These are phyloP conservation scores for Tapirus terrestris DNA, from an alignment of 2,113 vertebrate species.

Conservation along the genomic window DNA sequence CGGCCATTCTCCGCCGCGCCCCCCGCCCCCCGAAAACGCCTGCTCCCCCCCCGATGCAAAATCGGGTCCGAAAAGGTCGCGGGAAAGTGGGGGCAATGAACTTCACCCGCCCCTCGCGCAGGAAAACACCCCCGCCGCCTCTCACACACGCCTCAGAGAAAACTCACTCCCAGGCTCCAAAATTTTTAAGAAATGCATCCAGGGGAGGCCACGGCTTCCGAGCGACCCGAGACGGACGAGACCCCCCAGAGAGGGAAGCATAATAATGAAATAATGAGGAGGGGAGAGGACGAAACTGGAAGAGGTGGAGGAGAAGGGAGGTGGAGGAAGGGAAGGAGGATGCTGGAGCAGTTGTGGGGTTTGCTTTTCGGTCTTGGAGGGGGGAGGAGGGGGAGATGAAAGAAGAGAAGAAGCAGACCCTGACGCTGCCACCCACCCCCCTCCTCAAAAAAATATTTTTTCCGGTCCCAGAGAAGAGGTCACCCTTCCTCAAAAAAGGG, in stretches of 20 bases:
- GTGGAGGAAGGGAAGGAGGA: conserved; percentile 46
- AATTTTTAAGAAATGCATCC: conserved; percentile 25
- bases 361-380: conserved; percentile 55
- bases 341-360: conserved; percentile 67
- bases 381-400: conserved; percentile 46
- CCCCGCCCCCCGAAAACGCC: conserved; percentile 61
- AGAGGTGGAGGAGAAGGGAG: background rate
- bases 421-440: conserved; percentile 32
- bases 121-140: conserved; percentile 69
- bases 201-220: conserved; percentile 30
- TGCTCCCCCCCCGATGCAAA: background rate
- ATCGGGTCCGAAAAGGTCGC: conserved; percentile 72
- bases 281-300: conserved; percentile 24
- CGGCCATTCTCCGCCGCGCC: conserved; percentile 71
- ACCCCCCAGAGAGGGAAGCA: conserved; percentile 64
- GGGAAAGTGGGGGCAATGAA: conserved; percentile 76
- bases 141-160: conserved; percentile 58
- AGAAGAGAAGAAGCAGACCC: conserved; percentile 78
- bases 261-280: conserved; percentile 50
- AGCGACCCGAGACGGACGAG: conserved; percentile 28
- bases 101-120: conserved; percentile 75
- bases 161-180: conserved; percentile 77
- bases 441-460: background rate
- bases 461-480: conserved; percentile 56
- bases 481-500: conserved; percentile 58